phyloP scores from a whole-genome alignment of 64 coral and sea anemone species.

The Pachyseris speciosa region DNA sequence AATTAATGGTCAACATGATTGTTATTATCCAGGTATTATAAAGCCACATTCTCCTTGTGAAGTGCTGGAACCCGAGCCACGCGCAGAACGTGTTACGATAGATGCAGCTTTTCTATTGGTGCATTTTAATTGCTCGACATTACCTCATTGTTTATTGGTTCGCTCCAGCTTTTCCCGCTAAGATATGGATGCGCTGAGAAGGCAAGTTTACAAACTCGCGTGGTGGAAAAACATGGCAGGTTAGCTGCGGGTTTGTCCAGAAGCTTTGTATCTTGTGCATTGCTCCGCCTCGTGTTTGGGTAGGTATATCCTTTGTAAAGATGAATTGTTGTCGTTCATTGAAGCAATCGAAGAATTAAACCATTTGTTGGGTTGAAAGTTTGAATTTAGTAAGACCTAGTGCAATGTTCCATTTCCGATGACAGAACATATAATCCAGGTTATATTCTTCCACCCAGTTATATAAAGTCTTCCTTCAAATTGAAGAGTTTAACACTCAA shows the following conservation, averaged over 20 bases:
- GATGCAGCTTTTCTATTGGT: slow-evolving; percentile 1
- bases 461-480: too few species aligned
- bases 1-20: neutral
- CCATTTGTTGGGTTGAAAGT: neutral
- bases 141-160: neutral
- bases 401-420: neutral
- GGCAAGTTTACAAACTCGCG: neutral
- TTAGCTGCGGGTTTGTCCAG: neutral
- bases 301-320: neutral
- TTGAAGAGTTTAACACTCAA: too few species aligned
- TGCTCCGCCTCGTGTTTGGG: neutral
- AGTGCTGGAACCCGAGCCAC: neutral
- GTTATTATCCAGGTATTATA: neutral
- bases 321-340: neutral
- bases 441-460: neutral
- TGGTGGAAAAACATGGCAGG: neutral
- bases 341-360: neutral
- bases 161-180: slow-evolving; percentile 23
- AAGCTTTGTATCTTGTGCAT: too few species aligned
- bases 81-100: neutral
- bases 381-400: neutral
- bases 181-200: neutral
- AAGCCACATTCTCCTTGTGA: neutral
- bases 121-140: neutral
- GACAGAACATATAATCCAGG: neutral